phyloP scores from a whole-genome alignment of 2,888 invertebrate genomes.

The Neoaliturus tenellus region DNA sequence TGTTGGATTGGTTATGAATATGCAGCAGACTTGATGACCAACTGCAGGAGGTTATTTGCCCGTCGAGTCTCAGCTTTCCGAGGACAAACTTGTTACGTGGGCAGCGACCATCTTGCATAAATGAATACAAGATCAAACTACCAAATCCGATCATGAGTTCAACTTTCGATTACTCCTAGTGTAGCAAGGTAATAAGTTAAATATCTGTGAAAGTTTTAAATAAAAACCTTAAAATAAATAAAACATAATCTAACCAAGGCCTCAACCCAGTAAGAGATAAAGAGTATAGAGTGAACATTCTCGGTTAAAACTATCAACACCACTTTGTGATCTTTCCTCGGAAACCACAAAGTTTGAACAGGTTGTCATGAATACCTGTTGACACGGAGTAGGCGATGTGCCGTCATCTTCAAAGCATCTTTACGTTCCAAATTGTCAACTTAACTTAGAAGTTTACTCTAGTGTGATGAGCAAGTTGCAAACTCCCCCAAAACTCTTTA shows the following conservation, averaged over 20 bases:
- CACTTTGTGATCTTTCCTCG: too few species aligned
- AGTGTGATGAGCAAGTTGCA: not conserved
- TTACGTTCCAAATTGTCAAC: not conserved
- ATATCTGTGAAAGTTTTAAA: too few species aligned
- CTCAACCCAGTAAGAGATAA: too few species aligned
- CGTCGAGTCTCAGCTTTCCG: not conserved
- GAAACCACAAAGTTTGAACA: not conserved
- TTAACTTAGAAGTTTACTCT: not conserved
- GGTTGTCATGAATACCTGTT: not conserved
- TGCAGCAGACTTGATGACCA: slow-evolving; percentile 32
- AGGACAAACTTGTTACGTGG: slow-evolving; percentile 7
- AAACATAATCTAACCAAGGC: too few species aligned
- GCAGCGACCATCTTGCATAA: slow-evolving; percentile 21
- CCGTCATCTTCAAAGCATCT: not conserved
- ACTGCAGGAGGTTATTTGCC: slow-evolving; percentile 18
- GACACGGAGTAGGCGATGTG: not conserved
- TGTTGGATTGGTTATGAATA: slow-evolving; percentile 13
- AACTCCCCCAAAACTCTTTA: too few species aligned
- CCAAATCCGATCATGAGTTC: not conserved
- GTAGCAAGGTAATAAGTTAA: too few species aligned
- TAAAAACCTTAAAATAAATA: too few species aligned
- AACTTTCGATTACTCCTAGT: too few species aligned
- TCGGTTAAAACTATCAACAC: not conserved
- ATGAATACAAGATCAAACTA: slow-evolving; percentile 20
- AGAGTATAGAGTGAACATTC: too few species aligned